Percentiles rank a stretch among this genome's conserved stretches.
phyloP scores from a whole-genome alignment of 1,140 invertebrate species.

The Caenorhabditis remanei region DNA sequence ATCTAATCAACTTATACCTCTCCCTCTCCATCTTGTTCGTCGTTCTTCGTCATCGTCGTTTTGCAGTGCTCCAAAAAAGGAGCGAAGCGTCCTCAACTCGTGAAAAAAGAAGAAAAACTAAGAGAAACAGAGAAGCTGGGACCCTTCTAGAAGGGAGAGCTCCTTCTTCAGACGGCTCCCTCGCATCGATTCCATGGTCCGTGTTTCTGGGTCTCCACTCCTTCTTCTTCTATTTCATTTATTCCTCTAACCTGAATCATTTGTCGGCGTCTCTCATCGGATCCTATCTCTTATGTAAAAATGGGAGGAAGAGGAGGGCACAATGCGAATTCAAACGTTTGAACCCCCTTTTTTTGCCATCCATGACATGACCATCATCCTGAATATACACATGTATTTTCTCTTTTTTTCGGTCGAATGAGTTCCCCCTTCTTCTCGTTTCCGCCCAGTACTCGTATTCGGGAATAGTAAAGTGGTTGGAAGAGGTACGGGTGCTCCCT shows the following conservation, averaged over 20 bases:
- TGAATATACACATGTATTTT: conserved; percentile 45
- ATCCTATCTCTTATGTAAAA: conserved; percentile 19
- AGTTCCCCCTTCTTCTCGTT: conserved; percentile 7
- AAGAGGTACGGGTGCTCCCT: background rate
- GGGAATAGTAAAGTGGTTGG: conserved; percentile 43
- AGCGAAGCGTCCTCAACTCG: conserved; percentile 2
- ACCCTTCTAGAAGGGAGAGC: conserved; percentile 37
- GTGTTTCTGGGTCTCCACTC: conserved; percentile 34
- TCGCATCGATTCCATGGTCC: conserved; percentile 52
- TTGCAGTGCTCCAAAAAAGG: background rate
- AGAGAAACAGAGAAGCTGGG: conserved; percentile 46
- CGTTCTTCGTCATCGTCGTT: background rate
- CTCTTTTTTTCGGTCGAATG: conserved; percentile 45
- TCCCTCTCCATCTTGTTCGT: background rate
- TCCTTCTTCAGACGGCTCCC: conserved; percentile 43
- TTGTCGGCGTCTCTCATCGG: conserved; percentile 47
- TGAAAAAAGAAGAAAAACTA: conserved; percentile 2
- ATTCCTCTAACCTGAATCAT: conserved; percentile 33
- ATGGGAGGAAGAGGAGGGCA: conserved; percentile 26
- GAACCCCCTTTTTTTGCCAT: conserved; percentile 36
- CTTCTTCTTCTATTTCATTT: background rate
- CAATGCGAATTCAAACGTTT: conserved; percentile 45
- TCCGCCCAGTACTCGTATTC: conserved; percentile 22
- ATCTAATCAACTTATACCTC: conserved; percentile 30
- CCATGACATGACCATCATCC: conserved; percentile 47